A percentile compares a stretch with the other conserved stretches of the same genome.
Evolutionary conservation across 2,113 vertebrate species (phyloP).

Genomic region (Geococcyx californianus): DNA sequence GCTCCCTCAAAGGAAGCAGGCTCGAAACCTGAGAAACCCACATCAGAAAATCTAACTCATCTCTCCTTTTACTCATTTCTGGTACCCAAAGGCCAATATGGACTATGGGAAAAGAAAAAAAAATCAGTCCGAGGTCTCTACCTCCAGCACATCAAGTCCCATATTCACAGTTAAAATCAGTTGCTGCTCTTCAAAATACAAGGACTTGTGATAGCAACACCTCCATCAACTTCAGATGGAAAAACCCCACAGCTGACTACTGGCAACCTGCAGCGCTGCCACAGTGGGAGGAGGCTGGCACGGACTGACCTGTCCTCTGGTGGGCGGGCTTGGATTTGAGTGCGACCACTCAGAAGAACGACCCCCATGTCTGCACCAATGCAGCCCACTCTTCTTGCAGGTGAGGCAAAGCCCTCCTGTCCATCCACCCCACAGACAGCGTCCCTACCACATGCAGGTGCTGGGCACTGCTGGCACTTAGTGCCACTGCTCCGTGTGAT

Average conservation of each 20-base stretch:
- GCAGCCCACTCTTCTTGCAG: not conserved
- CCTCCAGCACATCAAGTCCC: not conserved
- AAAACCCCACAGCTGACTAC: not conserved
- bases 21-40: not conserved
- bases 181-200: not conserved
- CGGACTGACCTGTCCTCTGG: not conserved
- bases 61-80: not conserved
- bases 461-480: not conserved
- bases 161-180: not conserved
- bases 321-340: not conserved
- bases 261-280: not conserved
- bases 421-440: not conserved
- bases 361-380: fast-evolving
- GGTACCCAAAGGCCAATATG: not conserved
- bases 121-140: not conserved
- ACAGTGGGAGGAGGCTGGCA: not conserved
- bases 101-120: not conserved
- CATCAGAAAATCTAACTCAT: not conserved
- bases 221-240: not conserved
- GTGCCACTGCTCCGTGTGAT: not conserved
- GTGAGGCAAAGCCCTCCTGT: not conserved
- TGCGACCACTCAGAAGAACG: fast-evolving
- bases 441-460: not conserved
- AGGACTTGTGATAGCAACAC: not conserved
- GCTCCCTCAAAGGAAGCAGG: not conserved